These are phyloP conservation scores for Desoria tigrina DNA, from an alignment of 2,888 invertebrate species.

Conservation along the genomic window DNA sequence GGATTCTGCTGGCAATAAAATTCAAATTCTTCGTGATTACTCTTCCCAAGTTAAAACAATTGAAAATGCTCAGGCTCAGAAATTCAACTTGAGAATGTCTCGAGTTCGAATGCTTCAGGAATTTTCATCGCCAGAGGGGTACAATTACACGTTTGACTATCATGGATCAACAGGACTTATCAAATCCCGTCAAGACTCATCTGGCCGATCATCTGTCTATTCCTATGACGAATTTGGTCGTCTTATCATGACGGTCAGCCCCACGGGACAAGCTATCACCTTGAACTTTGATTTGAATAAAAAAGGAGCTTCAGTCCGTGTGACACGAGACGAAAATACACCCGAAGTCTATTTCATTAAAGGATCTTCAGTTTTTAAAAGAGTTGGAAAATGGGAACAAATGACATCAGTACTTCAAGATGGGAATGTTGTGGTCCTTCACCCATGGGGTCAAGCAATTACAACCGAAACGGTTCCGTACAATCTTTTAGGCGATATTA, in stretches of 20 bases:
- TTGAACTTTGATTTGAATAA: constrained; percentile 85
- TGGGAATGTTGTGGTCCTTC: constrained; percentile 76
- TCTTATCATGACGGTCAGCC: constrained; percentile 85
- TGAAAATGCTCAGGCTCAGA: constrained; percentile 89
- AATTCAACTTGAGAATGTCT: constrained; percentile 86
- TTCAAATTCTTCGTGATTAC: constrained; percentile 59
- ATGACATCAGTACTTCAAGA: constrained; percentile 77
- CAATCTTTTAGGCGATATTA: constrained; percentile 82
- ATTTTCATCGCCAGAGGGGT: constrained; percentile 86
- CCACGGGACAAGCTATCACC: constrained; percentile 90
- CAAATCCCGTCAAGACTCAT: constrained; percentile 84
- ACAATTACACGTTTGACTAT: constrained; percentile 91
- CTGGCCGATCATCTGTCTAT: constrained; percentile 87
- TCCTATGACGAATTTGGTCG: constrained; percentile 94
- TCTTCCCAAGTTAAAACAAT: constrained; percentile 77
- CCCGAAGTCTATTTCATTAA: constrained; percentile 84
- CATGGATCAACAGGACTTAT: constrained; percentile 85
- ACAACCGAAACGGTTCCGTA: constrained; percentile 90
- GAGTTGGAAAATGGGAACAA: constrained; percentile 76
- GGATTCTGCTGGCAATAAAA: constrained; percentile 75
- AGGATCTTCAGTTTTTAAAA: constrained; percentile 79
- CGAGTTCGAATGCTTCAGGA: constrained; percentile 89
- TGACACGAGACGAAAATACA: constrained; percentile 78
- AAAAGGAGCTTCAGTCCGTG: constrained; percentile 84
- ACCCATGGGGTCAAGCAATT: constrained; percentile 84